Base-by-base conservation (phyloP, 2,888 invertebrate species). In the Agrochola macilenta region DNA sequence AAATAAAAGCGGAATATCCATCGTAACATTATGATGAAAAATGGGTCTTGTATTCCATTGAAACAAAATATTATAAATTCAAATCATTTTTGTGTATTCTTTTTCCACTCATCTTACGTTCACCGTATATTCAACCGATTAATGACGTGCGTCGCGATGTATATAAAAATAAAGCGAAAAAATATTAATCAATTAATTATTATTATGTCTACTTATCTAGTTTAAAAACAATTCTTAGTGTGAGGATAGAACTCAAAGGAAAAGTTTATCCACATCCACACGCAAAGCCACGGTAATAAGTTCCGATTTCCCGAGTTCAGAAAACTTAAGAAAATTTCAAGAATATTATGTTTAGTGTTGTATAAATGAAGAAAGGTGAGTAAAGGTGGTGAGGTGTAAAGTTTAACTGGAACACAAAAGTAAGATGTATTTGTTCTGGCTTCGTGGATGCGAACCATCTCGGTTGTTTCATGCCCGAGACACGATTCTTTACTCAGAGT, bases 401-500 rank as follows among this genome's bases (percentile, higher is more conserved):
- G 30, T 49, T 65, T 35, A 46, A 46, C 30, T 46, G 12, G n/a
- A 65, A 35, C 17, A 35, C n/a, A 64, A 65, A 71, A 49, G 35
- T 35, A 57, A 54, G 61, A 74, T 17, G 35, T 71, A 58, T 73
- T 60, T 46, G 57, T 63, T 63, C 63, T 17, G 2, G 8, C n/a
- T 68, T 71, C 2, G 17, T 54, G 30, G 2, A 46, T 26, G 20
- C 11, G 20, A 65, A 26, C 11, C 3, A 43, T 43, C 26, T 5
- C 20, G 23, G n/a, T 2, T 70, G 23, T 74, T 74, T 57, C 68
- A 54, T 58, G 9, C 30, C 52, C n/a, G 30, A 58, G 52, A 76
- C 57, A 52, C n/a, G n/a, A 63, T 64, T 46, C 30, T 71, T 66
- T 66, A 58, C 69, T 65, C 46, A n/a, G 64, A 58, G n/a, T 58